These are phyloP conservation scores for Galendromus occidentalis DNA, from an alignment of 1,140 invertebrate genomes.

Conservation along the genomic window DNA sequence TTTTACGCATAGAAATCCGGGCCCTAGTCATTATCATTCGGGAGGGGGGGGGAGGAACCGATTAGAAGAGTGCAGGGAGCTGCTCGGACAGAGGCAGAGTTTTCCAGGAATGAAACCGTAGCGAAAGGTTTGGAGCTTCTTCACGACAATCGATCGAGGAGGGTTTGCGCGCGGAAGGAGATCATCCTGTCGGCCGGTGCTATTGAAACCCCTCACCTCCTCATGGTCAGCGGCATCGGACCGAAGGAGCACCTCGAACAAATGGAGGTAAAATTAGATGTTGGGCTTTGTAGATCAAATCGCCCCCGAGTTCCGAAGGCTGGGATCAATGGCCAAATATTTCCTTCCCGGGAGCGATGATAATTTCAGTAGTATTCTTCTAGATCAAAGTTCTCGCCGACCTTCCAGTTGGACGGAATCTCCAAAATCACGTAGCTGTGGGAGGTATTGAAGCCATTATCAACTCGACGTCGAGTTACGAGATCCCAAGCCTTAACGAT, in stretches of 20 bases:
- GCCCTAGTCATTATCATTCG: too few relatives aligned
- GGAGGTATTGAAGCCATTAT: neutral
- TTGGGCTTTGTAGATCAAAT: too few relatives aligned
- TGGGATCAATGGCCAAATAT: too few relatives aligned
- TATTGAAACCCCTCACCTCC: constrained; percentile 55
- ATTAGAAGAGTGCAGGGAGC: too few relatives aligned
- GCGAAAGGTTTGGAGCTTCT: constrained; percentile 55
- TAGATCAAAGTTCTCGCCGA: constrained; percentile 16
- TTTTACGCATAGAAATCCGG: too few relatives aligned
- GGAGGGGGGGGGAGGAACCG: too few relatives aligned
- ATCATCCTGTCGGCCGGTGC: constrained; percentile 59
- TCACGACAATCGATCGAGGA: constrained; percentile 38
- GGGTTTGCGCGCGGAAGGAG: constrained; percentile 47
- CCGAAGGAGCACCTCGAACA: constrained; percentile 37
- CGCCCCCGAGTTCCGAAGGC: too few relatives aligned
- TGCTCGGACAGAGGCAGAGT: too few relatives aligned
- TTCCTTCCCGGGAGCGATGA: too few relatives aligned
- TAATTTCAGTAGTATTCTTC: too few relatives aligned
- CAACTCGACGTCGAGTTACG: neutral
- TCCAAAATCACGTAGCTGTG: constrained; percentile 22
- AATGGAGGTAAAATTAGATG: constrained; percentile 15
- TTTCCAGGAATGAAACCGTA: constrained; percentile 21
- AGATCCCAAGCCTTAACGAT: neutral
- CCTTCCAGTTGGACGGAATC: constrained; percentile 24
- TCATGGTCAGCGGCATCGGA: constrained; percentile 73